These are phyloP conservation scores for Cacatua alba DNA, from an alignment of 2,113 vertebrate species.

Conservation along the genomic window DNA sequence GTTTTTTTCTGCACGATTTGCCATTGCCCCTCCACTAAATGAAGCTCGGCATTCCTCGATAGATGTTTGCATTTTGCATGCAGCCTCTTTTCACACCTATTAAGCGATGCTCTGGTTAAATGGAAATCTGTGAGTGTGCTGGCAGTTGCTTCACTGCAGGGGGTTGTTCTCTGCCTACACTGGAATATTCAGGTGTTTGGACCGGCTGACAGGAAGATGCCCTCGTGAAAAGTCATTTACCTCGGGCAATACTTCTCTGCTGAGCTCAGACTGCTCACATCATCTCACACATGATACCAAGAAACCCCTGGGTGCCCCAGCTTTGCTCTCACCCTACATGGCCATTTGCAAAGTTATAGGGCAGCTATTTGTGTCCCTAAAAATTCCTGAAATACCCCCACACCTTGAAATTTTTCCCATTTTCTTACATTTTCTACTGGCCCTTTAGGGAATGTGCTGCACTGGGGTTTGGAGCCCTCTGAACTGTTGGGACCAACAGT, in stretches of 20 bases:
- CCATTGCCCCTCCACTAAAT: background rate
- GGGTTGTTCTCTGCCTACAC: background rate
- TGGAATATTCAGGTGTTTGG: background rate
- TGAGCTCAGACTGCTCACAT: accelerated
- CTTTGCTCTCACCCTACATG: background rate
- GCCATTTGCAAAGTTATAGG: background rate
- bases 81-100: background rate
- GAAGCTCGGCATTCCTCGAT: background rate
- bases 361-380: background rate
- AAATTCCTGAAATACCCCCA: background rate
- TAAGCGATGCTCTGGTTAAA: background rate
- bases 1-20: background rate
- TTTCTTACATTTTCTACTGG: background rate
- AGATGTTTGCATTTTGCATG: background rate
- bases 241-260: accelerated
- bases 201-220: background rate
- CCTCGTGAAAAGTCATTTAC: accelerated
- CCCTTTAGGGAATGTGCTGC: background rate
- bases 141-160: background rate
- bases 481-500: background rate
- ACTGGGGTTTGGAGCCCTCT: background rate
- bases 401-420: accelerated
- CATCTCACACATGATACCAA: accelerated
- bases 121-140: background rate
- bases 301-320: background rate